phyloP scores from a whole-genome alignment of 2,113 vertebrate genomes.

The Salminus brasiliensis region DNA sequence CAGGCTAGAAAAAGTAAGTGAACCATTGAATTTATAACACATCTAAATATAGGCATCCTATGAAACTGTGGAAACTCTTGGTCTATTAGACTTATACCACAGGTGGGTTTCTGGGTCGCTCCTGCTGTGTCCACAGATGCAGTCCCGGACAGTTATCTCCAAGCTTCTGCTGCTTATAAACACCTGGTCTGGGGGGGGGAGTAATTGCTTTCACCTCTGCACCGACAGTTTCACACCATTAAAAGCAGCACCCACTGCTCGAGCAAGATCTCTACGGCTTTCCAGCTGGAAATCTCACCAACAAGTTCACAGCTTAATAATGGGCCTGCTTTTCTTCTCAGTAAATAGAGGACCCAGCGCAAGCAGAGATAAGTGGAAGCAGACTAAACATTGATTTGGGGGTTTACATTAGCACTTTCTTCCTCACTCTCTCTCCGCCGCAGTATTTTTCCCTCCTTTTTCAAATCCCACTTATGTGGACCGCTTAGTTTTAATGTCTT shows the following conservation, averaged over 20 bases:
- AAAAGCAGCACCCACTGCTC: not conserved
- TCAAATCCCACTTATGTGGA: not conserved
- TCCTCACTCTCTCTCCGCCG: not conserved
- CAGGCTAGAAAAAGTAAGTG: no score
- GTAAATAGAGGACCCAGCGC: slow-evolving; percentile 11
- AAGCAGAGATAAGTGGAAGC: slow-evolving; percentile 26
- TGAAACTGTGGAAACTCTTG: not conserved
- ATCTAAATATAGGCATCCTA: no score
- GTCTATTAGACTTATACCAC: not conserved
- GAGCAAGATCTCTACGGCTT: not conserved
- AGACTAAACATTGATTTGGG: slow-evolving; percentile 24
- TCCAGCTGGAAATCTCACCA: slow-evolving; percentile 1
- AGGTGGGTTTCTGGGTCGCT: not conserved
- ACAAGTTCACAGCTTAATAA: not conserved
- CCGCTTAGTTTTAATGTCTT: slow-evolving; percentile 16
- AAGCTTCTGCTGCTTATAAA: not conserved
- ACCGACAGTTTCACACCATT: not conserved
- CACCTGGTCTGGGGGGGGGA: not conserved
- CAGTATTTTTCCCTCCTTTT: not conserved
- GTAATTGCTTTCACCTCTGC: slow-evolving; percentile 3
- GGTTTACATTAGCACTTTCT: slow-evolving; percentile 16
- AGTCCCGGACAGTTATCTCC: not conserved
- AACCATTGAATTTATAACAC: no score
- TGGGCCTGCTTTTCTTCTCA: not conserved
- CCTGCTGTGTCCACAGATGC: not conserved